A percentile compares a stretch with the other conserved stretches of the same genome.
Conservation (phyloP, 2,888 invertebrate genomes). For the Cyaniris semiargus region DNA sequence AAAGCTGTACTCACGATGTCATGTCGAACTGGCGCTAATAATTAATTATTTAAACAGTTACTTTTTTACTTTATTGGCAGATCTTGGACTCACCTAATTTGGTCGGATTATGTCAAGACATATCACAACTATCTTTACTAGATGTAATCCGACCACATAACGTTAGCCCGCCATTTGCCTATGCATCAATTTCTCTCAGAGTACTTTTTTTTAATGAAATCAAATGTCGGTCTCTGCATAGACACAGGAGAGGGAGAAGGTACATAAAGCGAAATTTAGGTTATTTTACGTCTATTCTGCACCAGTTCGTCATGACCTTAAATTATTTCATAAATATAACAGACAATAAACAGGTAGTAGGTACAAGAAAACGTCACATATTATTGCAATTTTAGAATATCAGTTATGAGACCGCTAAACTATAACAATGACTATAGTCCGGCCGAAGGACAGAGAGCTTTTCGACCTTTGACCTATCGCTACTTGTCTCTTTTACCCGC, state of each 20-base stretch:
- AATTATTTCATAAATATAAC: background rate
- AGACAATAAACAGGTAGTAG: background rate
- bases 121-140: background rate
- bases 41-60: background rate
- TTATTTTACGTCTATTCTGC: background rate
- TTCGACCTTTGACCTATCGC: background rate
- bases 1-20: constrained; percentile 2
- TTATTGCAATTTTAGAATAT: constrained; percentile 21
- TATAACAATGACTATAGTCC: background rate
- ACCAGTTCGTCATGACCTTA: background rate
- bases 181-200: background rate
- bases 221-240: background rate
- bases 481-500: background rate
- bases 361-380: constrained; percentile 5
- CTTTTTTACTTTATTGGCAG: background rate
- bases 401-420: background rate
- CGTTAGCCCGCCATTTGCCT: background rate
- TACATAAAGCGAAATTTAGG: no score
- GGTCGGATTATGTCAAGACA: background rate
- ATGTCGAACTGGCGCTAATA: background rate
- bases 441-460: background rate
- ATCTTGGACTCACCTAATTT: background rate
- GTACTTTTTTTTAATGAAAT: background rate
- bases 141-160: background rate
- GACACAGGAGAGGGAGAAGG: background rate